Evolutionary conservation across 2,797 vertebrate genomes (phyloP), one percentile per base, ranked within the genome.

Genomic region (Myotis findleyi): DNA sequence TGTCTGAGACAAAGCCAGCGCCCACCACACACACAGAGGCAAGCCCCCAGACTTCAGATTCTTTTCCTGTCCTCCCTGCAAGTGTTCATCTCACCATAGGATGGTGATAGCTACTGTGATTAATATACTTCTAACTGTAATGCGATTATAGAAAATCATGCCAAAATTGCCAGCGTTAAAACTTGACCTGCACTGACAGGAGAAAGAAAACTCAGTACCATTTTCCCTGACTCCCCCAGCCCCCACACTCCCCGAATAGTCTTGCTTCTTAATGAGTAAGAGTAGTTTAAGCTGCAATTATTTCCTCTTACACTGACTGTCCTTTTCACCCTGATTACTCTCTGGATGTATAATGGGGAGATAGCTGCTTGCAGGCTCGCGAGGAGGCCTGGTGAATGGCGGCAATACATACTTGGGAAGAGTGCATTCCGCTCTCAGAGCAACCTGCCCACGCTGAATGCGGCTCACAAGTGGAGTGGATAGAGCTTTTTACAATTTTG

Each of bases 251-350:
- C 94, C 96, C 87, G 89, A 95, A 97, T 79, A 95, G 94, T 96
- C 97, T 96, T 97, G 97, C 95, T 97, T 96, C 96, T 97, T 97
- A 97, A 97, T 97, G 97, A 97, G 96, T 77, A 95, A 94, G 97
- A 97, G 96, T 95, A 94, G 96, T 97, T 97, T 96, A 97, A 97
- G 97, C 97, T 95, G 97, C 96, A 97, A 97, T 97, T 97, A 97
- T 97, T 97, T 96, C 96, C 96, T 97, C 96, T 97, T 95, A 89
- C 94, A 90, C 96, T 95, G 97, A 96, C 97, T 97, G 97, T 97
- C 97, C 97, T 97, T 97, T 97, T 97, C 97, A 97, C 97, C 97
- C 96, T 95, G 94, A 95, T 97, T 95, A 97, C 97, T 97, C 97
- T 97, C 85, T 97, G 95, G 97, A 92, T 95, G 94, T 96, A 96